These are phyloP conservation scores for Paedocypris sp. DNA, from an alignment of 2,113 vertebrate genomes.

Conservation along the genomic window DNA sequence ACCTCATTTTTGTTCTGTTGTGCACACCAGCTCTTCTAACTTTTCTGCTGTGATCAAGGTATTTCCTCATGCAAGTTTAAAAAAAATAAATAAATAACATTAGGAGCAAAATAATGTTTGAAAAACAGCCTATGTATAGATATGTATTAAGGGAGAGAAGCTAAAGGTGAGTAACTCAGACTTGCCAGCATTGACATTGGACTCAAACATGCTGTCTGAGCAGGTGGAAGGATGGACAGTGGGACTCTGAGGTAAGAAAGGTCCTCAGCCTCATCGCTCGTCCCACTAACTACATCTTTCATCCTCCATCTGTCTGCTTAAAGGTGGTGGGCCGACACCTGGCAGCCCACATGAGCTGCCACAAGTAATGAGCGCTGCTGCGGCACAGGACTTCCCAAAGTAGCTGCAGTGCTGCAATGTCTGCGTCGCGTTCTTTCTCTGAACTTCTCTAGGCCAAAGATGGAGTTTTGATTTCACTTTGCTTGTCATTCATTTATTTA, in stretches of 20 bases:
- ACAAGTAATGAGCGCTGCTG: constrained; percentile 1
- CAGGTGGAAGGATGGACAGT: constrained; percentile 44
- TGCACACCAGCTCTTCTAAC: no score
- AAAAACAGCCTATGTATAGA: no score
- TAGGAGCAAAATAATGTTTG: no score
- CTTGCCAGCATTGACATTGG: constrained; percentile 34
- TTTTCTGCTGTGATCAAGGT: no score
- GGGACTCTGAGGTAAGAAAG: constrained; percentile 30
- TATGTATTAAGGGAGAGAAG: no score
- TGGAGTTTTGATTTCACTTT: no score
- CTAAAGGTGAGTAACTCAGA: neutral
- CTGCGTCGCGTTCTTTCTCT: no score
- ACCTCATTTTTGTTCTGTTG: no score
- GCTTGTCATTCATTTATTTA: no score
- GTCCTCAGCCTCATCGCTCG: constrained; percentile 25
- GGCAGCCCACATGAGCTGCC: neutral
- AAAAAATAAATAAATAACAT: no score
- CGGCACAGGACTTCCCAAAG: neutral
- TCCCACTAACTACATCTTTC: constrained; percentile 12
- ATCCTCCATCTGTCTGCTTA: constrained; percentile 46
- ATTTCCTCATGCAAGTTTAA: no score
- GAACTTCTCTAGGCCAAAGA: no score
- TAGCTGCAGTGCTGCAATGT: neutral
- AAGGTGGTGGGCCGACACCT: constrained; percentile 8
- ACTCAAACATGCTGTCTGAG: constrained; percentile 37